A percentile compares a stretch with the other conserved stretches of the same genome.
Evolutionary conservation across 2,113 vertebrate species (phyloP).

Genomic region (Aptenodytes patagonicus): DNA sequence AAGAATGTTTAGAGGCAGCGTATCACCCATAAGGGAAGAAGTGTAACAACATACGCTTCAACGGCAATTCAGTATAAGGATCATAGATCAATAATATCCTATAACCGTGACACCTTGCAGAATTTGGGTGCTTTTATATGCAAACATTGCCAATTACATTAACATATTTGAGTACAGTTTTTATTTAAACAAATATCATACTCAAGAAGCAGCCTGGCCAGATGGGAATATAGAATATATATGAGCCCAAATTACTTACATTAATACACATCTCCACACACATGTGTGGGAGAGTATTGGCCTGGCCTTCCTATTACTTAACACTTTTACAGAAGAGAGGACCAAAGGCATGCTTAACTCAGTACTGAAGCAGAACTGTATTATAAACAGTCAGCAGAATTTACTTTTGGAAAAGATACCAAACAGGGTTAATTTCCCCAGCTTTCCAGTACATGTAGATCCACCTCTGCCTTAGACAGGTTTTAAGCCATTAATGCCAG

Average conservation of each 20-base stretch:
- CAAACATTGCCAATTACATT: not conserved
- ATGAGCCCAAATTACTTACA: not conserved
- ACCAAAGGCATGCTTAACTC: not conserved
- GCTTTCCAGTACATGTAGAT: not conserved
- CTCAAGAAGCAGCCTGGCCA: not conserved
- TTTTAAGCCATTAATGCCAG: not conserved
- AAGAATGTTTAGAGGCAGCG: not conserved
- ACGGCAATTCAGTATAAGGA: not conserved
- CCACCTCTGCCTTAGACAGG: not conserved
- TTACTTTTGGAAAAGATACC: not conserved
- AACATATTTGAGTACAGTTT: not conserved
- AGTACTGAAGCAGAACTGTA: not conserved
- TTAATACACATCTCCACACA: not conserved
- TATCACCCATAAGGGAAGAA: not conserved
- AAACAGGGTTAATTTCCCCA: not conserved
- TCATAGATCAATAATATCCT: not conserved
- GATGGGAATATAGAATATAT: not conserved
- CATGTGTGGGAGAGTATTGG: not conserved
- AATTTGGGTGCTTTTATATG: not conserved
- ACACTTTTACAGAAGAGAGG: not conserved
- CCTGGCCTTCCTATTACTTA: not conserved
- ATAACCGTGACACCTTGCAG: fast-evolving
- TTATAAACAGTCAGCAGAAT: not conserved
- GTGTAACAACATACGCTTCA: not conserved
- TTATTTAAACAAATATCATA: not conserved